These are phyloP conservation scores for Platysteira castanea DNA, from an alignment of 2,113 vertebrate species.

Conservation along the genomic window DNA sequence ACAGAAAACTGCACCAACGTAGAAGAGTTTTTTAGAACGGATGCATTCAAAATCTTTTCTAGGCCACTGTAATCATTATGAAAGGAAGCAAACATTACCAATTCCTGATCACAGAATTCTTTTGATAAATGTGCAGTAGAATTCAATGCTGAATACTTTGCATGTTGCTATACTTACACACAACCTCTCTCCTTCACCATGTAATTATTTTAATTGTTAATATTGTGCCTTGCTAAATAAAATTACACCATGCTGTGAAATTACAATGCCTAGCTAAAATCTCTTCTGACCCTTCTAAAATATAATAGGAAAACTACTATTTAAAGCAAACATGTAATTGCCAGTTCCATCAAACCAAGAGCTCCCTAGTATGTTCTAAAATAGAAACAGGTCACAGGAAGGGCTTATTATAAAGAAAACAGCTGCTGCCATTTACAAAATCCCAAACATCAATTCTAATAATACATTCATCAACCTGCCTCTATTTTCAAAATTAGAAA, in stretches of 20 bases:
- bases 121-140: neutral
- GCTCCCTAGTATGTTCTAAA: neutral
- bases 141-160: neutral
- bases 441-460: neutral
- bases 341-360: neutral
- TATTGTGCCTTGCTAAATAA: conserved; percentile 9
- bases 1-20: neutral
- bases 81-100: neutral
- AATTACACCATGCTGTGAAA: neutral
- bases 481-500: neutral
- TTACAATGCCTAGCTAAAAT: neutral
- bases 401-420: neutral
- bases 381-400: neutral
- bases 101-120: neutral
- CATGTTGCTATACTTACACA: neutral
- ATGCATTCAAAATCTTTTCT: neutral
- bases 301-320: neutral
- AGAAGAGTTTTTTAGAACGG: neutral
- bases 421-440: neutral
- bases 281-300: conserved; percentile 1
- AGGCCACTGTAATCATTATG: neutral
- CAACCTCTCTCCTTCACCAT: neutral
- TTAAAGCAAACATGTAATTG: neutral
- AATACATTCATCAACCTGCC: neutral
- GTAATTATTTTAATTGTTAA: conserved; percentile 4